Evolutionary conservation across 2,113 vertebrate species (phyloP).

Genomic region (Platanista minor): DNA sequence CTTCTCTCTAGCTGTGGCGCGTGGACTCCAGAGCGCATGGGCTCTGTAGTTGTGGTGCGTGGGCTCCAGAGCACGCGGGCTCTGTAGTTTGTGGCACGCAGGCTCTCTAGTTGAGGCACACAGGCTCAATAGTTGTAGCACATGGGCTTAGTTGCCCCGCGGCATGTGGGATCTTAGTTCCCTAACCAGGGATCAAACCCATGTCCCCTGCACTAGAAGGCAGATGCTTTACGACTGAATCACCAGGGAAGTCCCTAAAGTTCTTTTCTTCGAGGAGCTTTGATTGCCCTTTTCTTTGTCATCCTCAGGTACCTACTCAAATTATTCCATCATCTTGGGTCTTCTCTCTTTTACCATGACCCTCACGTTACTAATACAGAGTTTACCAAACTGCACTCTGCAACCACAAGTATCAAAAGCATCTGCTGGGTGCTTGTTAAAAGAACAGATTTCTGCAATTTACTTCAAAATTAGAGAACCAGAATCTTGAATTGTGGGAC

Average conservation of each 20-base stretch:
- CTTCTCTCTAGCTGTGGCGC: too few species aligned
- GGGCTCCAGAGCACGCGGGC: too few species aligned
- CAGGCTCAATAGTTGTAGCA: too few species aligned
- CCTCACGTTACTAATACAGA: neutral
- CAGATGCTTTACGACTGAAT: too few species aligned
- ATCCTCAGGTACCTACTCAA: neutral
- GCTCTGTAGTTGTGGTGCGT: too few species aligned
- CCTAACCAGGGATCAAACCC: too few species aligned
- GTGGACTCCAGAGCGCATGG: too few species aligned
- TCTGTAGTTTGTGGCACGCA: too few species aligned
- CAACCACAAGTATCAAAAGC: neutral
- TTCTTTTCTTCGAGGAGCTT: neutral
- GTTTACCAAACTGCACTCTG: neutral
- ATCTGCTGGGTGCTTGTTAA: neutral
- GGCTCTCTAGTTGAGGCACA: too few species aligned
- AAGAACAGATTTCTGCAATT: neutral
- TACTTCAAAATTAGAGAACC: neutral
- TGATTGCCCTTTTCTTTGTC: neutral
- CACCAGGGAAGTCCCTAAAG: too few species aligned
- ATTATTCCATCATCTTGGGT: neutral
- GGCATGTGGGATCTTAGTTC: too few species aligned
- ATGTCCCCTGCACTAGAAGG: too few species aligned
- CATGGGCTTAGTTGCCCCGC: rapidly evolving
- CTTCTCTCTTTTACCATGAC: neutral
- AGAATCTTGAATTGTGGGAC: neutral